Base-by-base conservation (phyloP, 1,140 invertebrate species). In the Drosophila obscura region DNA sequence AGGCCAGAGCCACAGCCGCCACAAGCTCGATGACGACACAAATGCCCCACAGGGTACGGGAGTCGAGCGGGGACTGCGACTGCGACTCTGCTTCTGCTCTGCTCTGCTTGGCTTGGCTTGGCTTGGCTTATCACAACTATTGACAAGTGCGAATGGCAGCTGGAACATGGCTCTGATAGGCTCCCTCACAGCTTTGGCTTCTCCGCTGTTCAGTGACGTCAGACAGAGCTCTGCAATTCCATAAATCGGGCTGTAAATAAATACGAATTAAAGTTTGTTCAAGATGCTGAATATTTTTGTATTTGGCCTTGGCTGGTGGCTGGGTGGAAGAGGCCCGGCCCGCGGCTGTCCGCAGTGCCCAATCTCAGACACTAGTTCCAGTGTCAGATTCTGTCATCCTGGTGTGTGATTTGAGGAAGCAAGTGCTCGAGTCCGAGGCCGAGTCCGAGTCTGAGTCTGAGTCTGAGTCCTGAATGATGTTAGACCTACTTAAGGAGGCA, bases 381-480 rank as follows among this genome's bases (percentile, higher is more conserved):
- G 72, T 80, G 82, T 87, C 81, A 84, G 82, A 67, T 68, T 81
- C 77, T 80, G 82, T 84, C 82, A 85, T 82, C 69, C 74, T 77
- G 68, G 43, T 85, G 78, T 88, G 19, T 19, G 19, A 19, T 19
- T 19, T 85, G 79, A 87, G 83, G 83, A 88, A 87, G 83, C 83
- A 88, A 87, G 83, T 88, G 78, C 82, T 85, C 71, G 65, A 74
- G 78, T 78, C 56, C 60, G 48, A 3, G 31, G 3, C 8, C 31
- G 3, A 3, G 22, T 24, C 22, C 2, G 22, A 22, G 16, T 16
- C 16, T 1, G 16, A 1, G 22, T 22, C 2, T 4, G 22, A 22
- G 2, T 22, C 4, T 4, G 22, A 24, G 22, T 24, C 22, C 22
- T 24, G 71, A 78, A 66, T 80, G 65, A 74, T 61, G 69, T 65